phyloP scores from a whole-genome alignment of 2,888 invertebrate genomes.

The Bellardia bayeri region DNA sequence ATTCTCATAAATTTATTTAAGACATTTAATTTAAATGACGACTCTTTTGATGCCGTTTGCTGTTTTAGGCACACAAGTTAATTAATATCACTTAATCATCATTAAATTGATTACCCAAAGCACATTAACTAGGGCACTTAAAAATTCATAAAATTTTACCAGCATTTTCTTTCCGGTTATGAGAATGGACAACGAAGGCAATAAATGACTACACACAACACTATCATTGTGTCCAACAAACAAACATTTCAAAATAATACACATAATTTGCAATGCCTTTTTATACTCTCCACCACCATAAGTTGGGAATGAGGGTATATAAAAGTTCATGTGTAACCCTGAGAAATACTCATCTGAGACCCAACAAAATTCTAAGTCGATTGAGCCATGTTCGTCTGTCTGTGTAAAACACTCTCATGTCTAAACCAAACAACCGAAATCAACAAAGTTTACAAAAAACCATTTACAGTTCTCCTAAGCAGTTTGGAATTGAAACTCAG shows the following conservation, averaged over 20 bases:
- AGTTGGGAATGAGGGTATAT: too few relatives aligned
- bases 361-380: too few relatives aligned
- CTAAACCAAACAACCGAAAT: too few relatives aligned
- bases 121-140: not conserved
- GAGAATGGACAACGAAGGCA: not conserved
- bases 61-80: not conserved
- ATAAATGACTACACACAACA: not conserved
- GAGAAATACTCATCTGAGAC: too few relatives aligned
- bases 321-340: too few relatives aligned
- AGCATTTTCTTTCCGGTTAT: not conserved
- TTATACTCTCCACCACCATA: too few relatives aligned
- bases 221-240: not conserved
- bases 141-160: constrained; percentile 12
- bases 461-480: too few relatives aligned
- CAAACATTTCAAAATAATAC: not conserved
- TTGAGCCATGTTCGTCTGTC: too few relatives aligned
- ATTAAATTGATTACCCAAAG: constrained; percentile 23
- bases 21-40: constrained; percentile 2
- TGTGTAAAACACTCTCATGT: too few relatives aligned
- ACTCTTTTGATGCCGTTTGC: not conserved
- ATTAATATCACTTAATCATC: constrained; percentile 39
- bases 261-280: not conserved
- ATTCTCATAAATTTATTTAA: constrained; percentile 28
- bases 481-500: too few relatives aligned
- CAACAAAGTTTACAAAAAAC: too few relatives aligned